These are phyloP conservation scores for Anoplolepis gracilipes DNA, from an alignment of 1,140 invertebrate species.

Conservation along the genomic window DNA sequence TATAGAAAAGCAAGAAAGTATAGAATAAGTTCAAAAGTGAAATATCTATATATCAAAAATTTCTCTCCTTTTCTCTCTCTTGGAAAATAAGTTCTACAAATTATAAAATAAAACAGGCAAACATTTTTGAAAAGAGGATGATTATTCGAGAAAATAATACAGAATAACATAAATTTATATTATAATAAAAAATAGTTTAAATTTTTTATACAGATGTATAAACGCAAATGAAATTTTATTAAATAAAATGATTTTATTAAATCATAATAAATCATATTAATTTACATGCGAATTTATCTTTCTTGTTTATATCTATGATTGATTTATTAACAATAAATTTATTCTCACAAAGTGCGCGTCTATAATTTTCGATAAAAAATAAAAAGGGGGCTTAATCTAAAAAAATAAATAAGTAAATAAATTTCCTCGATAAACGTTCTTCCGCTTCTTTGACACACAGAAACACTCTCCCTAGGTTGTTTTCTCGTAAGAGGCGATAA, in stretches of 20 bases:
- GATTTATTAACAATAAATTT: background rate
- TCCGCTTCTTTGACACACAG: background rate
- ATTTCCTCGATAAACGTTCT: background rate
- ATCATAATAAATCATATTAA: no score
- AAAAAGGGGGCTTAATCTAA: background rate
- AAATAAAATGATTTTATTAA: no score
- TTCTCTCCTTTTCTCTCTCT: no score
- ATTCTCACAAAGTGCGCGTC: background rate
- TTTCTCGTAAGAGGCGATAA: slow-evolving; percentile 22
- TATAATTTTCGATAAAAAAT: background rate
- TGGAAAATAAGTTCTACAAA: background rate
- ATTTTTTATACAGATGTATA: background rate
- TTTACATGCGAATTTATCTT: background rate
- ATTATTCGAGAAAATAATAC: background rate
- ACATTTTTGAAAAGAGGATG: background rate
- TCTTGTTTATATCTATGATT: background rate
- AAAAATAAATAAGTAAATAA: background rate
- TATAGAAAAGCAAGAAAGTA: background rate
- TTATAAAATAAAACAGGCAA: background rate
- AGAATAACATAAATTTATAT: background rate
- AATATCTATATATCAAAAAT: background rate
- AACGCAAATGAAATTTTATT: no score
- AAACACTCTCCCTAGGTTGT: background rate
- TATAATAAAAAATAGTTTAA: background rate
- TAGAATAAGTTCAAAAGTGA: background rate